Evolutionary conservation across 1,140 invertebrate species (phyloP), one percentile per base, ranked within the genome.

Genomic region (Bombus polaris): DNA sequence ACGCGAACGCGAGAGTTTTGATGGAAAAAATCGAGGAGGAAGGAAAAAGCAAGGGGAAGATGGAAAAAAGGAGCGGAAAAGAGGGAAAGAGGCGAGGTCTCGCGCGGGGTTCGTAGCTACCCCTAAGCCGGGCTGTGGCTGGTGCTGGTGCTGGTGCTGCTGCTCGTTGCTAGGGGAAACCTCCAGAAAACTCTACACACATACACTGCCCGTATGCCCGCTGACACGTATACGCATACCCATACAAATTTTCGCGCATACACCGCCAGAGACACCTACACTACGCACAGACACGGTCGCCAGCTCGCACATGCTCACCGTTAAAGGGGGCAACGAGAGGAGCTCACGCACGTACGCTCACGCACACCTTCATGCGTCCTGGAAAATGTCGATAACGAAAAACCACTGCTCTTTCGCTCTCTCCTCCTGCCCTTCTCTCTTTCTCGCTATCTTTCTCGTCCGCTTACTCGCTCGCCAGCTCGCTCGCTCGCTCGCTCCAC

Each of bases 341-440:
- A 88, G 87, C 89, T 91, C 87, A 92, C 91, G 88, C 89, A 88
- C 85, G 87, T 90, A 91, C 86, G 80, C 83, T 88, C 90, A 91
- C 91, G 88, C 90, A 93, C 90, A 92, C 92, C 75, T 86, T 85
- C 75, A 81, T 88, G 81, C 81, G 84, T 91, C 89, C 92, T 93
- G 94, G 90, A 94, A 95, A 94, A 95, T 95, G 94, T 95, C 94
- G 94, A 95, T 95, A 95, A 94, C 94, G 94, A 94, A 95, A 95
- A 95, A 95, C 92, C 94, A 91, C 92, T 88, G 86, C 85, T 88
- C 89, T 88, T 74, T 88, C 88, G 70, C 86, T 87, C 81, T 86
- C 85, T 85, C 76, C 32, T 59, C 74, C 70, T 13, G 35, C 72
- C 71, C 25, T 28, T 65, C 44, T 28, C 71, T 39, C 42, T 65